Evolutionary conservation across 2,888 invertebrate species (phyloP), one percentile per base, ranked within the genome.

Genomic region (Drosophila suboccidentalis): DNA sequence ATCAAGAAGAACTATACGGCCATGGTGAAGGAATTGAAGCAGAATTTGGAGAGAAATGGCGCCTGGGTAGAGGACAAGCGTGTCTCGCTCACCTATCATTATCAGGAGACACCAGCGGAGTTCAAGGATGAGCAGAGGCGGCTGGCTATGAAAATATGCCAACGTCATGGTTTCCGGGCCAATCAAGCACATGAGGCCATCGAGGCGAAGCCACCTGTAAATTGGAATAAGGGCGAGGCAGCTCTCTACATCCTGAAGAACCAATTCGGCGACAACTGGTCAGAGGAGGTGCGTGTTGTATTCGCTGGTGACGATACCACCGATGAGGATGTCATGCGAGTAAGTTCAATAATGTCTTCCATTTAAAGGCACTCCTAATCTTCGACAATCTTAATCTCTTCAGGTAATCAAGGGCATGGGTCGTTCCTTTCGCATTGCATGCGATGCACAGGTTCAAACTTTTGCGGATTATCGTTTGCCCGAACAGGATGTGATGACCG

Each of bases 251-350:
- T 96, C 73, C 92, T 96, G 17, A 94, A 95, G 54, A 95, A 95
- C 0, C 95, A 95, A 13, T 96, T 96, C 82, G 96, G 96, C 0
- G 94, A 95, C 0, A 94, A 96, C 87, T 96, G 96, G 96, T 93
- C 94, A 62, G 94, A 95, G 82, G 91, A 95, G 49, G 94, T 95
- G 57, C 93, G 95, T 75, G 95, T 97, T 75, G 96, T 97, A 71
- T 97, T 97, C 89, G 97, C 96, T 36, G 97, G 97, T 70, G 97
- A 97, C 92, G 97, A 97, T 92, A 95, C 95, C 63, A 97, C 97
- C 0, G 97, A 97, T 90, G 97, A 97, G 93, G 97, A 97, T 92
- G 97, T 97, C 39, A 97, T 97, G 96, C 94, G 95, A 94, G 97
- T 97, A 91, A 88, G 87, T 79, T 10, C 29, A 13, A 34, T 10